Base-by-base conservation (phyloP, 92 coral and sea anemone genomes). In the Phenganax marumi region DNA sequence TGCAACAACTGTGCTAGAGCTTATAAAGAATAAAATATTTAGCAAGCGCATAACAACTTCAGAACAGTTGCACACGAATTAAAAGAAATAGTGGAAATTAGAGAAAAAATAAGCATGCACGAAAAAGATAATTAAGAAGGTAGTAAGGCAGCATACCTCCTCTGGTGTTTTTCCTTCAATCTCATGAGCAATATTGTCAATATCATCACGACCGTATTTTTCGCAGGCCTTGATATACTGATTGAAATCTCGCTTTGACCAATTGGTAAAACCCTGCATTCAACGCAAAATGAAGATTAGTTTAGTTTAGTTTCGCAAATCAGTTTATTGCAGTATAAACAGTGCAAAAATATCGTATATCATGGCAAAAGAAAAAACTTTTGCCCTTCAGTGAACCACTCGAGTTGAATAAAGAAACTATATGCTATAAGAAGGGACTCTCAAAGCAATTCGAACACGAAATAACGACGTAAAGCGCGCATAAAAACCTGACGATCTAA, bases 171-270 rank as follows among this genome's bases (percentile, higher is more conserved):
- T 94, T 48, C 98, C 98, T 58, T 94, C 98, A 26, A 94, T 97
- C 25, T 94, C 98, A 84, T 94, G 98, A 24, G 97, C 89, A 80
- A 94, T 91, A 84, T 87, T 94, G 63, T 94, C 98, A 82, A 90
- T 80, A 73, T 94, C 98, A 61, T 94, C 97, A 43, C 98, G 97
- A 14, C 98, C 98, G 63, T 87, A 94, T 83, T 94, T 94, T 77
- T 94, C 98, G 68, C 93, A 90, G 12, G 98, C 98, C 71, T 94
- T 94, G 81, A 92, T 91, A 73, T 90, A 94, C 88, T 94, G 98
- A 84, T 94, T 94, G 83, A 94, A 94, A 25, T 94, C 98, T 77
- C 98, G 89, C 87, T 94, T 94, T 60, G 98, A 94, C 98, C 98
- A 94, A 79, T 93, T 84, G 17, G 98, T 94, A 79, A 94, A 94